Evolutionary conservation across 2,888 invertebrate species (phyloP).

Genomic region (Sarcophaga caerulescens): DNA sequence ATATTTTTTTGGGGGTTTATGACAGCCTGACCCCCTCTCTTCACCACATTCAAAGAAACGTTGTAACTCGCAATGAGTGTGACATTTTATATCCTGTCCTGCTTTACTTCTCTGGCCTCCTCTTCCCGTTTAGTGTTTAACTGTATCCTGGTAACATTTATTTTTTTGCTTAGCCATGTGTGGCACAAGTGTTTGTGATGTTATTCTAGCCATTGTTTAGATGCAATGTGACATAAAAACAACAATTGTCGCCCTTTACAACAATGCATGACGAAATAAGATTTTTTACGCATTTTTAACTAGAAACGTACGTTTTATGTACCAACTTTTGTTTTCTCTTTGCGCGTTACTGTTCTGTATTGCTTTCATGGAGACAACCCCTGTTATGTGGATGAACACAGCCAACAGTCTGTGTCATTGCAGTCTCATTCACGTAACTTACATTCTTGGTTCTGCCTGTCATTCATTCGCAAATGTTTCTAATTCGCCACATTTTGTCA

Average conservation of each 20-base stretch:
- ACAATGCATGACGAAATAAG: slow-evolving; percentile 80
- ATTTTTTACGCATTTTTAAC: slow-evolving; percentile 78
- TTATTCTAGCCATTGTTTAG: slow-evolving; percentile 61
- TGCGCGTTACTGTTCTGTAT: slow-evolving; percentile 16
- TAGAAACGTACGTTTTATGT: slow-evolving; percentile 62
- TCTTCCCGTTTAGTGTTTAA: not conserved
- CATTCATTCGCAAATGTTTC: slow-evolving; percentile 53
- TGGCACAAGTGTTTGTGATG: slow-evolving; percentile 68
- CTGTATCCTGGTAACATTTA: slow-evolving; percentile 23
- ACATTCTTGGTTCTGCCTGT: slow-evolving; percentile 30
- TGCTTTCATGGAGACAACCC: slow-evolving; percentile 62
- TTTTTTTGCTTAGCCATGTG: not conserved
- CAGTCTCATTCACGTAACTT: slow-evolving; percentile 25
- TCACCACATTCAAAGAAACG: not conserved
- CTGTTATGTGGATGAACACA: slow-evolving; percentile 50
- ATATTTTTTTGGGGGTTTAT: slow-evolving; percentile 47
- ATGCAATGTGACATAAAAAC: slow-evolving; percentile 63
- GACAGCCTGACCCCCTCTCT: not conserved
- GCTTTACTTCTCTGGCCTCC: not conserved
- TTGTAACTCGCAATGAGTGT: not conserved
- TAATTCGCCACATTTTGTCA: slow-evolving; percentile 58
- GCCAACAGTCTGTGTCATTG: slow-evolving; percentile 11
- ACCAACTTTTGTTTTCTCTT: slow-evolving; percentile 22
- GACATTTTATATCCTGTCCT: slow-evolving; percentile 38
- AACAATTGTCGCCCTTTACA: slow-evolving; percentile 73